Conservation (phyloP, 2,888 invertebrate genomes). For the Tholera decimalis region DNA sequence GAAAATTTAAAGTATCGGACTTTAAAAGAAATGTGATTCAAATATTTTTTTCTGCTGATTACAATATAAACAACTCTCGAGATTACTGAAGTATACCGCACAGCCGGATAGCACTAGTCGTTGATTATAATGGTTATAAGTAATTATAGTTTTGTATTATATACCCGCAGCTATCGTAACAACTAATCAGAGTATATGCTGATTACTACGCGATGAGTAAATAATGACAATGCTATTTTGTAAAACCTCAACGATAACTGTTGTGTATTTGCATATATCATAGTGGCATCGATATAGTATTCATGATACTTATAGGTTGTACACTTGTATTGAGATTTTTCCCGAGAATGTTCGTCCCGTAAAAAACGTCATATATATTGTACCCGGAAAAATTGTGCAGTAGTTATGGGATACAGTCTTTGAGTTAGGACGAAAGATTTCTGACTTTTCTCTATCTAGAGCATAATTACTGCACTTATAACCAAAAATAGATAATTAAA, state of each 20-base stretch:
- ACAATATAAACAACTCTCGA: not conserved
- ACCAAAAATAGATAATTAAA: too few relatives aligned
- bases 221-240: conserved; percentile 29
- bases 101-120: not conserved
- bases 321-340: too few relatives aligned
- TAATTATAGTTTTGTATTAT: conserved; percentile 22
- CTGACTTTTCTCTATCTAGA: too few relatives aligned
- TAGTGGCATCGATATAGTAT: too few relatives aligned
- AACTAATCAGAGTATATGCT: conserved; percentile 10
- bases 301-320: too few relatives aligned
- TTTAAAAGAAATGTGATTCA: too few relatives aligned
- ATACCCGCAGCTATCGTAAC: conserved; percentile 20
- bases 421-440: too few relatives aligned
- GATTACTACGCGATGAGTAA: not conserved
- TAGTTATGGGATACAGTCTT: too few relatives aligned
- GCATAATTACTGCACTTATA: too few relatives aligned
- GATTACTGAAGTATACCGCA: not conserved
- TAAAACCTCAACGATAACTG: not conserved
- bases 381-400: too few relatives aligned
- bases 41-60: not conserved
- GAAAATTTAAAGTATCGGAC: conserved; percentile 41
- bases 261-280: conserved; percentile 12
- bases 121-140: conserved; percentile 13
- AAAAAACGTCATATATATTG: too few relatives aligned
- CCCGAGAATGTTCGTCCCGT: too few relatives aligned